These are phyloP conservation scores for Caenorhabditis panamensis DNA, from an alignment of 2,888 invertebrate genomes.

Conservation along the genomic window DNA sequence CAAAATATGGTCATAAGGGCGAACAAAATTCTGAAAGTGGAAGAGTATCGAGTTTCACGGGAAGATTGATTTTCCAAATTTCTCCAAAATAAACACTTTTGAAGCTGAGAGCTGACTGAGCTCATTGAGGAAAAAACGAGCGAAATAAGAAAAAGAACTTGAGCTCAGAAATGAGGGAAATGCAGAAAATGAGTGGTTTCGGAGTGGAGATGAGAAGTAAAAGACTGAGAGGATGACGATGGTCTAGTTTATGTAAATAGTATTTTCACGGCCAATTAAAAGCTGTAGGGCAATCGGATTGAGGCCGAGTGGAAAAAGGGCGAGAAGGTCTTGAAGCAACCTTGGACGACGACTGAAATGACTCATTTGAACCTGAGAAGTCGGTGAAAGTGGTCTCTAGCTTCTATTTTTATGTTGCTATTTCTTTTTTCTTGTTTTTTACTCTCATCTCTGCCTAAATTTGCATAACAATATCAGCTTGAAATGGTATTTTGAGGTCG, in stretches of 20 bases:
- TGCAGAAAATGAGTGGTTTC: slow-evolving; percentile 4
- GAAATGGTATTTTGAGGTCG: neutral
- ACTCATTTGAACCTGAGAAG: slow-evolving; percentile 9
- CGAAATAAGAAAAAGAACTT: neutral
- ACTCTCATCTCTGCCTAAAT: too few relatives aligned
- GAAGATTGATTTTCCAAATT: slow-evolving; percentile 42
- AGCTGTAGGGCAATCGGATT: slow-evolving; percentile 41
- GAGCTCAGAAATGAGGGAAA: too few relatives aligned
- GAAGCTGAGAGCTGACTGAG: neutral
- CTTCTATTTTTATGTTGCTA: neutral
- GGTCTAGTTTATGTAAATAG: slow-evolving; percentile 57
- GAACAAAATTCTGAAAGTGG: slow-evolving; percentile 59
- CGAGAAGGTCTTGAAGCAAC: slow-evolving; percentile 28
- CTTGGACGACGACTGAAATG: slow-evolving; percentile 36
- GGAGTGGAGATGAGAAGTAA: slow-evolving; percentile 19
- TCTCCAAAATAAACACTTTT: slow-evolving; percentile 52
- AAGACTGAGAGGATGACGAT: slow-evolving; percentile 29
- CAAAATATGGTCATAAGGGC: slow-evolving; percentile 51
- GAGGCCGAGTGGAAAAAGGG: slow-evolving; percentile 31
- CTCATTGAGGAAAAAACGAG: slow-evolving; percentile 30
- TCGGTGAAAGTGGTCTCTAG: neutral
- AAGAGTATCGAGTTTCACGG: slow-evolving; percentile 48
- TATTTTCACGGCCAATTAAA: slow-evolving; percentile 58
- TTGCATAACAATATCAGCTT: neutral
- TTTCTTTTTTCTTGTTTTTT: neutral